Conservation (phyloP, 2,113 vertebrate species). For the Sinocyclocheilus anshuiensis region DNA sequence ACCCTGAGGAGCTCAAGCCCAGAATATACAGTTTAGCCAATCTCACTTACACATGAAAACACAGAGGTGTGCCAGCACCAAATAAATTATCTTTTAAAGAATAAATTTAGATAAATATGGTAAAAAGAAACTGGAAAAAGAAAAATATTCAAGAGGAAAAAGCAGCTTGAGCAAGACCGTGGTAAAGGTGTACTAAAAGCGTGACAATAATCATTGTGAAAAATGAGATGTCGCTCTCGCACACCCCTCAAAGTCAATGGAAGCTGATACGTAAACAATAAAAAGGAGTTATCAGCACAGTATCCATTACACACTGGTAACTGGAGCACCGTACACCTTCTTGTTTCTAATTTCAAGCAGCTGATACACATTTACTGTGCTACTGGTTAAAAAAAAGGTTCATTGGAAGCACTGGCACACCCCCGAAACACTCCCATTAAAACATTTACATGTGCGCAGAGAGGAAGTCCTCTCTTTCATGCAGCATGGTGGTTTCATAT, state of each 20-base stretch:
- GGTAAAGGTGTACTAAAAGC: not conserved
- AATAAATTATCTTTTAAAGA: not conserved
- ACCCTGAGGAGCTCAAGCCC: not conserved
- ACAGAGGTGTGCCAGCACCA: conserved; percentile 6
- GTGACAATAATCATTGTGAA: not conserved
- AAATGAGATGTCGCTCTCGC: not conserved
- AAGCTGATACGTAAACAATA: conserved; percentile 18
- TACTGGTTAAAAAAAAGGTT: not conserved
- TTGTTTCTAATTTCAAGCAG: conserved; percentile 35
- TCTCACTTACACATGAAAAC: conserved; percentile 22
- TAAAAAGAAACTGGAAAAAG: not conserved
- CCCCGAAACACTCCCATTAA: conserved; percentile 38
- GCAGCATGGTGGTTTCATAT: conserved; percentile 9
- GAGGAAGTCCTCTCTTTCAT: conserved; percentile 12
- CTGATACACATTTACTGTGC: conserved; percentile 4
- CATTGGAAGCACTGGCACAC: conserved; percentile 26
- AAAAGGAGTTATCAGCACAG: conserved; percentile 7
- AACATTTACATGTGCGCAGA: conserved; percentile 29
- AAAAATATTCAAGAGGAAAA: not conserved
- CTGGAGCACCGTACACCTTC: not conserved
- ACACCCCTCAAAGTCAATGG: not conserved
- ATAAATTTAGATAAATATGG: not conserved
- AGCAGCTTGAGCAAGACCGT: not conserved
- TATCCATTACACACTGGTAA: conserved; percentile 1
- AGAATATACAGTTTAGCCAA: not conserved